These are phyloP conservation scores for Synergus itoensis DNA, from an alignment of 2,888 invertebrate genomes.

Conservation along the genomic window DNA sequence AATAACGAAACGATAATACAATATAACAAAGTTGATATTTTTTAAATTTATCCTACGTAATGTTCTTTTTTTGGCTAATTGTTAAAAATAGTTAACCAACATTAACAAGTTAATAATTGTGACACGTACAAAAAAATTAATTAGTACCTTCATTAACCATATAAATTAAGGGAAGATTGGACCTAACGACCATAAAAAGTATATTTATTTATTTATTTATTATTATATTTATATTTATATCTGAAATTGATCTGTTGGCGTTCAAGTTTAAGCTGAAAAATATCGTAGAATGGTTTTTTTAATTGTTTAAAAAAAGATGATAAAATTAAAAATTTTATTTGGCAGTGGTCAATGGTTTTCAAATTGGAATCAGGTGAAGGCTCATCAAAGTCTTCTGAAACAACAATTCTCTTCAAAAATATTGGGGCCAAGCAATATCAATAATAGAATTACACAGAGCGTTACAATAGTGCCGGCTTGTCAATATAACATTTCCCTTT, in stretches of 20 bases:
- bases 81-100: neutral
- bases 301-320: neutral
- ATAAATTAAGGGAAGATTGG: neutral
- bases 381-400: neutral
- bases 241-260: too few species aligned
- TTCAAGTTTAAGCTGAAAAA: neutral
- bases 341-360: neutral
- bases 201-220: neutral
- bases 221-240: neutral
- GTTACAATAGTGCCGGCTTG: slow-evolving; percentile 2
- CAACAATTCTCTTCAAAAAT: too few species aligned
- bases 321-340: neutral
- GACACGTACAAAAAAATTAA: neutral
- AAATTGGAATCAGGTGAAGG: neutral
- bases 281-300: neutral
- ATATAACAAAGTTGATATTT: neutral
- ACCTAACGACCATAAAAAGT: neutral
- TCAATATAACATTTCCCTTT: slow-evolving; percentile 1
- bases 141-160: neutral
- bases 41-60: neutral
- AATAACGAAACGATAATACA: neutral
- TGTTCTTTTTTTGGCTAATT: neutral
- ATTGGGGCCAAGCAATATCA: neutral
- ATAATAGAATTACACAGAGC: neutral
- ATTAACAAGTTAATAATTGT: neutral